Percentiles rank a stretch among this genome's conserved stretches.
These are phyloP conservation scores for Cosmia pyralina DNA, from an alignment of 2,888 invertebrate genomes.

Conservation along the genomic window DNA sequence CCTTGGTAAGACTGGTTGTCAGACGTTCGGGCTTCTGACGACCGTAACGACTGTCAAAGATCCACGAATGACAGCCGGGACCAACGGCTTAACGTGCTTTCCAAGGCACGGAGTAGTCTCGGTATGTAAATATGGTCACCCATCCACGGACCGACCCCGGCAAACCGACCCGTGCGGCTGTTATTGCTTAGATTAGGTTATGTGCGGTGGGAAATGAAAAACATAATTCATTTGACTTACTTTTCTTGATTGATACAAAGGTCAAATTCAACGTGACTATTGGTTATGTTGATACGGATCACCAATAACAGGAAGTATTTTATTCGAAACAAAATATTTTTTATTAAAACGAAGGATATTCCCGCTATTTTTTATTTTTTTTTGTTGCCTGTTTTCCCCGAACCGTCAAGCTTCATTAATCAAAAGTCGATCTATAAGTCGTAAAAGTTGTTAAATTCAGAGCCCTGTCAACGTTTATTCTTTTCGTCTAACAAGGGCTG, in stretches of 20 bases:
- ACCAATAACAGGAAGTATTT: slow-evolving; percentile 19
- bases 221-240: not conserved
- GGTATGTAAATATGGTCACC: too few relatives aligned
- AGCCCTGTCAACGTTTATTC: slow-evolving; percentile 37
- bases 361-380: slow-evolving; percentile 31
- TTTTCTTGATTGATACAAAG: not conserved
- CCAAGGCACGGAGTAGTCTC: too few relatives aligned
- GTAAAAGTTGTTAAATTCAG: slow-evolving; percentile 47
- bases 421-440: slow-evolving; percentile 49
- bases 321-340: slow-evolving; percentile 33
- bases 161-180: too few relatives aligned
- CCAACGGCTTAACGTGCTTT: too few relatives aligned
- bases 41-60: too few relatives aligned
- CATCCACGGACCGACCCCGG: too few relatives aligned
- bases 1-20: too few relatives aligned
- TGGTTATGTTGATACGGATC: not conserved
- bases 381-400: slow-evolving; percentile 26
- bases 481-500: slow-evolving; percentile 43
- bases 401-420: slow-evolving; percentile 40
- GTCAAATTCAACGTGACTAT: not conserved
- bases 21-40: too few relatives aligned
- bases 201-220: not conserved
- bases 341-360: slow-evolving; percentile 10
- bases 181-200: too few relatives aligned
- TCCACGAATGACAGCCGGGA: too few relatives aligned